Base-by-base conservation (phyloP, 2,797 vertebrate species). In the Anguilla obscura region DNA sequence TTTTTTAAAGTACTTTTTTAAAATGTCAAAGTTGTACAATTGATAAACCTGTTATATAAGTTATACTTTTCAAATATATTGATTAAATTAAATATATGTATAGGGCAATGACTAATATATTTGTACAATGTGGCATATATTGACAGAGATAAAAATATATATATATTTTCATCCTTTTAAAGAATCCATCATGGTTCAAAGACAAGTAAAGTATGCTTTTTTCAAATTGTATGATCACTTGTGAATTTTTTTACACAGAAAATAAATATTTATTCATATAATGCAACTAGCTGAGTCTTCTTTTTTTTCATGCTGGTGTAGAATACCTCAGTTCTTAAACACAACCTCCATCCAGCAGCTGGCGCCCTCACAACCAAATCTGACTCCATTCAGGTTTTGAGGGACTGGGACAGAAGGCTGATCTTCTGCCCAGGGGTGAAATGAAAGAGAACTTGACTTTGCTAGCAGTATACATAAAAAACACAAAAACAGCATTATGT, bases 271-370 rank as follows among this genome's bases (percentile, higher is more conserved):
- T 89, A 33, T 52, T 16, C 30, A 66, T 54, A 52, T 82, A 76
- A 83, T 82, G 79, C 60, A 82, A 71, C 85, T 71, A 4, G 74
- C 87, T 88, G 56, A 27, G 30, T 54, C 0, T 50, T 85, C 82
- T 45, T 50, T 71, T 85, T 85, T 33, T 58, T 66, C 45, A 83
- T 86, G 90, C 45, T 58, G 14, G 88, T 54, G 69, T 21, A 45
- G 33, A 83, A 69, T 10, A 85, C 84, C 86, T 88, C 30, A 12
- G 54, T n/a, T 14, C 33, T 76, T 14, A 36, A 12, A 30, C 33
- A 76, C 71, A 80, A 80, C 79, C 45, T 50, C 45, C 79, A 82
- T 82, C 79, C 79, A n/a, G 40, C 45, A 82, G 79, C 45, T 82
- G 79, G 45, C 2, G 1, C 18, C 8, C 40, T 82, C 45, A 48